These are phyloP conservation scores for Nestor notabilis DNA, from an alignment of 2,113 vertebrate species.

Conservation along the genomic window DNA sequence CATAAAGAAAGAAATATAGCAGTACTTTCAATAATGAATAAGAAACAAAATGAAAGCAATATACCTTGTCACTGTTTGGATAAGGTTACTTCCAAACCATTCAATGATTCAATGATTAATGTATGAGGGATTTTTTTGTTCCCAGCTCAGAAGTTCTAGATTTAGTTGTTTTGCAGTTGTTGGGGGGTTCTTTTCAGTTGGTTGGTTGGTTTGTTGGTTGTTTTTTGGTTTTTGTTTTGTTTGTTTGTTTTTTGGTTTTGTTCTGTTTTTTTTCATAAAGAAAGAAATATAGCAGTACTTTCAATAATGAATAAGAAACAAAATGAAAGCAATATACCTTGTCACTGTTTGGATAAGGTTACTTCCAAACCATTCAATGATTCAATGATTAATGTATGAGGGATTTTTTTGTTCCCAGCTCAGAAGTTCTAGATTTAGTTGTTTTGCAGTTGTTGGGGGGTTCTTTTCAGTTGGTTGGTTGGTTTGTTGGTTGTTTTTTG, in stretches of 20 bases:
- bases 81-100: too few relatives aligned
- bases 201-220: background rate
- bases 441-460: too few relatives aligned
- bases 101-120: background rate
- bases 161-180: too few relatives aligned
- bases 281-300: background rate
- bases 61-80: background rate
- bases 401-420: background rate
- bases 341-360: background rate
- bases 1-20: background rate
- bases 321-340: background rate
- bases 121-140: fast-evolving
- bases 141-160: background rate
- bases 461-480: background rate
- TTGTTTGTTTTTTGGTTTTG: background rate
- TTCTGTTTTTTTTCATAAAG: background rate
- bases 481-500: background rate
- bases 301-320: background rate
- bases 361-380: too few relatives aligned
- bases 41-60: background rate
- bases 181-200: too few relatives aligned
- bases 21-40: background rate
- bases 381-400: background rate
- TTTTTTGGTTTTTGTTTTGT: background rate
- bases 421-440: background rate